Base-by-base conservation (phyloP, 2,113 vertebrate genomes). In the Syngnathus typhle region DNA sequence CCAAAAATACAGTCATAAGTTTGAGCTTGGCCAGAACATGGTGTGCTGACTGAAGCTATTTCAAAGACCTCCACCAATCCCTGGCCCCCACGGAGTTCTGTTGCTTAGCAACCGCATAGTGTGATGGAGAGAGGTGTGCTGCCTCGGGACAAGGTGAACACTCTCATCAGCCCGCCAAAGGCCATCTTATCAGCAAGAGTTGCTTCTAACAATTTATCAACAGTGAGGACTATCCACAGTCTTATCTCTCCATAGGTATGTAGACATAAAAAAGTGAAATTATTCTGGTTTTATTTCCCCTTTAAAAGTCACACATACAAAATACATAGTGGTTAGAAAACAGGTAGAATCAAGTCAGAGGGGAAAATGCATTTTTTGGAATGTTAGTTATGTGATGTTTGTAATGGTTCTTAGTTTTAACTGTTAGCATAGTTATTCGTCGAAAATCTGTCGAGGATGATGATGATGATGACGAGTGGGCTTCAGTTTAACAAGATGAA, bases 91-190 rank as follows among this genome's bases (percentile, higher is more conserved):
- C 83, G 72, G 86, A 91, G 92, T 83, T 87, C 75, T 82, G 93
- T 93, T 94, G 89, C 93, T 82, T 92, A 89, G 94, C 93, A 94
- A 96, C 94, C 65, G 0, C 51, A 64, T 83, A 69, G 82, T 89
- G 85, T 80, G 85, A 88, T 69, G 77, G 46, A 74, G 79, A 83
- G 73, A 81, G 74, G 82, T 82, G 77, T 80, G 70, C 68, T 59
- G 67, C 77, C 56, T 68, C 73, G 80, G 73, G 76, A 77, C 76
- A 74, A 77, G 85, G 88, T 85, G 44, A 62, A 23, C 75, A 82
- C 74, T 71, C 70, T 76, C 75, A 81, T 84, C 77, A 72, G 79
- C 60, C 65, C 70, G 71, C 80, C 83, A 85, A 75, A 84, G 76
- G 73, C 80, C 75, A 63, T 61, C 70, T 73, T 55, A 36, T 76